These are phyloP conservation scores for Melolontha melolontha DNA, from an alignment of 2,888 invertebrate genomes.

Conservation along the genomic window DNA sequence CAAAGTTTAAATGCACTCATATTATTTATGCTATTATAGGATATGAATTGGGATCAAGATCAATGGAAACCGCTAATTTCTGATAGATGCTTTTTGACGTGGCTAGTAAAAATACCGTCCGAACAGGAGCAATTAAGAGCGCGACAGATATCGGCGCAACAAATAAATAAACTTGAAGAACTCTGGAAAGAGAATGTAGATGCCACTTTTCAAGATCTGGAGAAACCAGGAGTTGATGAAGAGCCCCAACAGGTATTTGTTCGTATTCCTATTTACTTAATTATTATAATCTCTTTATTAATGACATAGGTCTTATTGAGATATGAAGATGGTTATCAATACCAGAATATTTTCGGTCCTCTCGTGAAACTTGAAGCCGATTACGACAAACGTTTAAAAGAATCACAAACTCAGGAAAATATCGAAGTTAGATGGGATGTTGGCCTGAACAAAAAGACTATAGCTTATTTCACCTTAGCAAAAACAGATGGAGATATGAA, in stretches of 20 bases:
- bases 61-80: slow-evolving; percentile 99
- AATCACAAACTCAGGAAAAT: slow-evolving; percentile 98
- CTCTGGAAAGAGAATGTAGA: slow-evolving; percentile 99
- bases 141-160: slow-evolving; percentile 95
- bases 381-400: slow-evolving; percentile 97
- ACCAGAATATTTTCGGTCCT: slow-evolving; percentile 98
- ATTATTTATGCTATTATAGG: slow-evolving; percentile 62
- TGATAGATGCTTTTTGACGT: slow-evolving; percentile 94
- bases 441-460: slow-evolving; percentile 97
- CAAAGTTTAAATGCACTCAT: not conserved
- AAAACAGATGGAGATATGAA: slow-evolving; percentile 99
- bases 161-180: slow-evolving; percentile 98
- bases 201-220: slow-evolving; percentile 97
- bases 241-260: slow-evolving; percentile 91
- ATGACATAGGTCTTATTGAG: slow-evolving; percentile 66
- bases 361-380: slow-evolving; percentile 97
- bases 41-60: slow-evolving; percentile 99
- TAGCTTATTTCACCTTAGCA: slow-evolving; percentile 96
- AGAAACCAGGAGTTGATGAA: slow-evolving; percentile 97
- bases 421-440: slow-evolving; percentile 99
- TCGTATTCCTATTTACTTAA: not conserved
- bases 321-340: slow-evolving; percentile 99
- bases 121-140: slow-evolving; percentile 97
- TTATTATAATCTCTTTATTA: not conserved
- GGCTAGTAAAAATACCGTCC: slow-evolving; percentile 97